Percentiles rank a stretch among this genome's conserved stretches.
Conservation (phyloP, 2,888 invertebrate genomes). For the Timandra comae region DNA sequence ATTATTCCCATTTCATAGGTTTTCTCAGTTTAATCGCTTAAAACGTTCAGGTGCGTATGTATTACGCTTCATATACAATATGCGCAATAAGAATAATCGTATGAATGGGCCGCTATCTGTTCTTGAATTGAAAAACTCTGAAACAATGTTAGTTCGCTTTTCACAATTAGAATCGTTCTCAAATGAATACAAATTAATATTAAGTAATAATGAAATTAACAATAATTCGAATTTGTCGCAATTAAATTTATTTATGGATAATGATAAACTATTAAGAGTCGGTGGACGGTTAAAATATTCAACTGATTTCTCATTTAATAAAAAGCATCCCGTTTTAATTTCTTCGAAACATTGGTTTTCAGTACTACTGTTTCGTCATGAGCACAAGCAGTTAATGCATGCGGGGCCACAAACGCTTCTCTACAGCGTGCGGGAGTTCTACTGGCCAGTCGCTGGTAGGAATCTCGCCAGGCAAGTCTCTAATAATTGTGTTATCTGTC, state of each 20-base stretch:
- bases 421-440: constrained; percentile 3
- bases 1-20: too few relatives aligned
- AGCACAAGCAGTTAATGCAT: constrained; percentile 5
- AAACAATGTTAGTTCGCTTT: too few relatives aligned
- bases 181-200: too few relatives aligned
- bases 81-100: too few relatives aligned
- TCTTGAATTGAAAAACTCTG: too few relatives aligned
- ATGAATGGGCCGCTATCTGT: too few relatives aligned
- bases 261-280: constrained; percentile 11
- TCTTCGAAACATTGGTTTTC: constrained; percentile 3
- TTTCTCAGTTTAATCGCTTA: background rate
- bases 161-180: too few relatives aligned
- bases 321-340: constrained; percentile 12
- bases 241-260: constrained; percentile 8
- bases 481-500: constrained; percentile 13
- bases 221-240: too few relatives aligned
- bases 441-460: constrained; percentile 3
- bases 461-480: constrained; percentile 8
- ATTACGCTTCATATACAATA: background rate
- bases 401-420: constrained; percentile 9
- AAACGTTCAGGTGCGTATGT: background rate
- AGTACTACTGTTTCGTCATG: constrained; percentile 4
- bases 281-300: constrained; percentile 18
- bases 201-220: too few relatives aligned
- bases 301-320: too few relatives aligned